Percentiles rank a stretch among this genome's conserved stretches.
Conservation (phyloP, 2,113 vertebrate genomes). For the Polyodon spathula region DNA sequence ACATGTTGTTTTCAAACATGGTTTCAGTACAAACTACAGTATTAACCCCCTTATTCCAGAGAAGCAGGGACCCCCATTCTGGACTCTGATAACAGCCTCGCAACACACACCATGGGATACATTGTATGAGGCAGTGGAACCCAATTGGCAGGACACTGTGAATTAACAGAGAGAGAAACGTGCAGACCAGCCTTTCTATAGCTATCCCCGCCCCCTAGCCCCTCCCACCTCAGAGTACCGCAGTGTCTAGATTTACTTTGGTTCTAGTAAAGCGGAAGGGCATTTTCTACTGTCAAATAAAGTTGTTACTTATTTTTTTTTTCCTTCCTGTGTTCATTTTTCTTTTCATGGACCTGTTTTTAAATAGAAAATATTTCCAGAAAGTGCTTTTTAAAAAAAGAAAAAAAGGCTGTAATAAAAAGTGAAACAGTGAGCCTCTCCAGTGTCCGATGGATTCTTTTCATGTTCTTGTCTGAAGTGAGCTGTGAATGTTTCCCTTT, state of each 20-base stretch:
- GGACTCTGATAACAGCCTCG: background rate
- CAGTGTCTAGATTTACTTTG: slow-evolving; percentile 1
- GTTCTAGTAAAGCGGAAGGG: background rate
- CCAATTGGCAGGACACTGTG: too few species aligned
- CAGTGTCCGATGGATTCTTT: too few species aligned
- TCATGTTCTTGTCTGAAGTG: too few species aligned
- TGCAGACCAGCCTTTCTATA: background rate
- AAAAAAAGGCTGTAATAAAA: background rate
- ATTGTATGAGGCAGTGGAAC: too few species aligned
- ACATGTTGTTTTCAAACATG: too few species aligned
- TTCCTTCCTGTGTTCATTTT: background rate
- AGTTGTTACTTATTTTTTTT: background rate
- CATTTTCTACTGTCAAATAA: slow-evolving; percentile 16
- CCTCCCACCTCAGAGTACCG: slow-evolving; percentile 3
- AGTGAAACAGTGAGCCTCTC: too few species aligned
- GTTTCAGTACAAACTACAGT: too few species aligned
- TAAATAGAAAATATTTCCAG: slow-evolving; percentile 3
- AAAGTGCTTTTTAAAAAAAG: slow-evolving; percentile 13
- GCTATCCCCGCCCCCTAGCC: background rate
- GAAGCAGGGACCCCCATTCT: too few species aligned
- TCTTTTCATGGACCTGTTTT: slow-evolving; percentile 8
- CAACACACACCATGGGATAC: too few species aligned
- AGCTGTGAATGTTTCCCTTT: too few species aligned
- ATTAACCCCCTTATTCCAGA: too few species aligned
- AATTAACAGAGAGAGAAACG: too few species aligned